These are phyloP conservation scores for Chlorops oryzae DNA, from an alignment of 1,140 invertebrate species.

Conservation along the genomic window DNA sequence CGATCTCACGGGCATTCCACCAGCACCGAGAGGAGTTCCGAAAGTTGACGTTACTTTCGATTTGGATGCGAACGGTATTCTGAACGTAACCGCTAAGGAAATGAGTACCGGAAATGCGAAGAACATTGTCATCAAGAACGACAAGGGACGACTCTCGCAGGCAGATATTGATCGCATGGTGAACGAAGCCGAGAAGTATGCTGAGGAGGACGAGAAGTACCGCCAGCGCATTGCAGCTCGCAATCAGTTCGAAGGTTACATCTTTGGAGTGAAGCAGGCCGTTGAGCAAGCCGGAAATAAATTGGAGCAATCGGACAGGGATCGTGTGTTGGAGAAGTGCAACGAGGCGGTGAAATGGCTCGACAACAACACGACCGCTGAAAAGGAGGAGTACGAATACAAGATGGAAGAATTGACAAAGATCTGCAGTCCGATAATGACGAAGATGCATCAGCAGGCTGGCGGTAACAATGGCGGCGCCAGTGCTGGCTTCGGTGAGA, in stretches of 20 bases:
- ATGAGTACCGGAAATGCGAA: slow-evolving; percentile 51
- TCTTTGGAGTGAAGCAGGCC: slow-evolving; percentile 61
- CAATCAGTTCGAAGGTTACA: slow-evolving; percentile 63
- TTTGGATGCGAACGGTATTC: slow-evolving; percentile 64
- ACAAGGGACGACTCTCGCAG: slow-evolving; percentile 71
- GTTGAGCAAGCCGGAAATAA: slow-evolving; percentile 51
- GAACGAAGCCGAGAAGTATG: slow-evolving; percentile 33
- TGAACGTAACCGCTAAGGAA: slow-evolving; percentile 59
- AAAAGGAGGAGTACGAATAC: slow-evolving; percentile 61
- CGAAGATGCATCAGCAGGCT: slow-evolving; percentile 52
- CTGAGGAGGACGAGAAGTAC: slow-evolving; percentile 62
- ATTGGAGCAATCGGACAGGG: slow-evolving; percentile 49
- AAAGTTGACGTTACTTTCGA: slow-evolving; percentile 69
- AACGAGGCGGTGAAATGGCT: slow-evolving; percentile 58
- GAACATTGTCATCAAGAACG: slow-evolving; percentile 81
- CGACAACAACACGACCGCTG: slow-evolving; percentile 57
- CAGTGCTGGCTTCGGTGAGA: too few relatives aligned
- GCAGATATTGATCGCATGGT: slow-evolving; percentile 66
- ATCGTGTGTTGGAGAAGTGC: slow-evolving; percentile 54
- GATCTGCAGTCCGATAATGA: slow-evolving; percentile 54
- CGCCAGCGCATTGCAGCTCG: slow-evolving; percentile 56
- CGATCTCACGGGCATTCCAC: slow-evolving; percentile 71
- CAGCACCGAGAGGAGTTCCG: slow-evolving; percentile 73
- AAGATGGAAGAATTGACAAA: slow-evolving; percentile 53
- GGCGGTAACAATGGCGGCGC: slow-evolving; percentile 33